Evolutionary conservation across 35 echinoderm and acorn worm species (phyloP).

Genomic region (Apostichopus californicus): DNA sequence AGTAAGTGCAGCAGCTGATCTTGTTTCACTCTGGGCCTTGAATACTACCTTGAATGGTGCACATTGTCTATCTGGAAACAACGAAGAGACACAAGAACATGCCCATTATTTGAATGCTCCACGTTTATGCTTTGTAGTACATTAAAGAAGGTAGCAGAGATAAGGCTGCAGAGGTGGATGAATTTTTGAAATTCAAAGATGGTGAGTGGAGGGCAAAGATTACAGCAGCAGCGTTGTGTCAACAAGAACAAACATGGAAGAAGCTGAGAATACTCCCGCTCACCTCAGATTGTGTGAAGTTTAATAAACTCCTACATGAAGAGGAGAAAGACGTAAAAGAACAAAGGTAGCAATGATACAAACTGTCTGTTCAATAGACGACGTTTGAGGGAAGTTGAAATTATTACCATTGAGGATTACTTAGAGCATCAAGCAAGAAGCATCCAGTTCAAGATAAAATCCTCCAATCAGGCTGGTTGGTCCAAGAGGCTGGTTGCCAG

Average conservation of each 20-base stretch:
- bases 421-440: neutral
- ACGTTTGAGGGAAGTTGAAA: slow-evolving; percentile 19
- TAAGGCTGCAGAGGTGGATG: slow-evolving; percentile 25
- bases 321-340: slow-evolving; percentile 28
- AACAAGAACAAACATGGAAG: slow-evolving; percentile 29
- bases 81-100: slow-evolving; percentile 54
- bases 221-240: slow-evolving; percentile 33
- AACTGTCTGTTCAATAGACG: no score
- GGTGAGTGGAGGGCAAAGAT: slow-evolving; percentile 41
- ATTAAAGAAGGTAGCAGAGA: neutral
- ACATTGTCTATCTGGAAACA: slow-evolving; percentile 16
- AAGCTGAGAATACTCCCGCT: slow-evolving; percentile 42
- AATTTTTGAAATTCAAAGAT: slow-evolving; percentile 55
- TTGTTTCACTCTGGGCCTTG: slow-evolving; percentile 28
- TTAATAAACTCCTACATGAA: slow-evolving; percentile 41
- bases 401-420: slow-evolving; percentile 27
- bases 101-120: slow-evolving; percentile 32
- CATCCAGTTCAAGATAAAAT: slow-evolving; percentile 50
- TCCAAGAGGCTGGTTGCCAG: neutral
- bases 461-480: slow-evolving; percentile 2
- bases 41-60: slow-evolving; percentile 17
- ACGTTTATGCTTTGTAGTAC: slow-evolving; percentile 32
- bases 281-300: slow-evolving; percentile 32
- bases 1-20: slow-evolving; percentile 36
- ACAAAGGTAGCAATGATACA: no score